Conservation (phyloP, 2,888 invertebrate genomes). For the Nebria salina region DNA sequence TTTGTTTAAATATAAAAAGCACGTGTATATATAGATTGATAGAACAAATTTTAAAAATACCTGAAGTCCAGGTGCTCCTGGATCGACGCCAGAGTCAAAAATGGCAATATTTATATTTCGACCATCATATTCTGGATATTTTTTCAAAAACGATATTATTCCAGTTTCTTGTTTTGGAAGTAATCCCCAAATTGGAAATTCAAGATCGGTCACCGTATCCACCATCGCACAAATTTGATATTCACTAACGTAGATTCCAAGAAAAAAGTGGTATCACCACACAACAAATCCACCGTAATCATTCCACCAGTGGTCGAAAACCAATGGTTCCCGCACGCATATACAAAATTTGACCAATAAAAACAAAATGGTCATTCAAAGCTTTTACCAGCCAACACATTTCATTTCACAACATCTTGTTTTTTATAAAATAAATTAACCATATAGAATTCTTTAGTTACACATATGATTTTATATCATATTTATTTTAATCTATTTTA, state of each 20-base stretch:
- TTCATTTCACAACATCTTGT: no score
- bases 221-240: conserved; percentile 34
- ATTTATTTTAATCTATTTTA: no score
- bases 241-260: not conserved
- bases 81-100: conserved; percentile 98
- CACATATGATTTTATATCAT: no score
- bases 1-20: not conserved
- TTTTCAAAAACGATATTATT: conserved; percentile 84
- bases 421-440: no score
- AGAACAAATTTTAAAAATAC: conserved; percentile 63
- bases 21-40: not conserved
- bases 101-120: conserved; percentile 92
- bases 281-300: conserved; percentile 1
- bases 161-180: conserved; percentile 96
- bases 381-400: not conserved
- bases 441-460: no score
- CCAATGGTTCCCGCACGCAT: not conserved
- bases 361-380: not conserved
- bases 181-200: conserved; percentile 86
- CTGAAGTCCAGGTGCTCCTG: conserved; percentile 92
- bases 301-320: not conserved
- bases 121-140: conserved; percentile 92
- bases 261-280: not conserved
- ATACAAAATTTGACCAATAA: not conserved
- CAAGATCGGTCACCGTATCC: conserved; percentile 50